Conservation (phyloP, 1,140 invertebrate genomes). For the Apis dorsata region DNA sequence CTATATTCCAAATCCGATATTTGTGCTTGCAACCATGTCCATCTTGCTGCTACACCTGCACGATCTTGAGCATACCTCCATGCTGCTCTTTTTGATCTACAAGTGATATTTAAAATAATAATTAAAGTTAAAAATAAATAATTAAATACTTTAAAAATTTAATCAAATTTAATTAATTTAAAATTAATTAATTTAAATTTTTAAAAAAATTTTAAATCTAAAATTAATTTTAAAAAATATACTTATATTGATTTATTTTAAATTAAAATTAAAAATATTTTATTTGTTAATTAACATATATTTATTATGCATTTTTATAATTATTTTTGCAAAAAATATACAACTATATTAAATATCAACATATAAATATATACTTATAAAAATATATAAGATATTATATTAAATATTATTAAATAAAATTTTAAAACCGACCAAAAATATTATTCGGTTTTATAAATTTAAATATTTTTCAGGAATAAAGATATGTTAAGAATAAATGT, state of each 20-base stretch:
- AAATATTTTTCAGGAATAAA: neutral
- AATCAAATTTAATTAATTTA: neutral
- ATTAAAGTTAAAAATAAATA: constrained; percentile 5
- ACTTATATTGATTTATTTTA: too few relatives aligned
- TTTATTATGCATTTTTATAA: constrained; percentile 3
- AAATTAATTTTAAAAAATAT: neutral
- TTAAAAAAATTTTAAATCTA: too few relatives aligned
- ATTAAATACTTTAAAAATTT: constrained; percentile 13
- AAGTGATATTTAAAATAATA: constrained; percentile 76
- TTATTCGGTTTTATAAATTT: constrained; percentile 26
- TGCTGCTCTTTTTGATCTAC: constrained; percentile 88
- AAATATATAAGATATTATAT: neutral
- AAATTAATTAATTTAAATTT: too few relatives aligned
- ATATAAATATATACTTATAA: too few relatives aligned
- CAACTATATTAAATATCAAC: neutral
- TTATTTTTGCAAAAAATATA: neutral
- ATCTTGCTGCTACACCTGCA: constrained; percentile 90
- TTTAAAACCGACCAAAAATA: constrained; percentile 35
- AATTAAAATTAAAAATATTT: too few relatives aligned
- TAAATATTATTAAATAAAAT: neutral
- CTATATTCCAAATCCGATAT: constrained; percentile 95
- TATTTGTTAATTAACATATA: neutral
- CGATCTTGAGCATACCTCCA: constrained; percentile 92
- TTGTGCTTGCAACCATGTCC: constrained; percentile 95
- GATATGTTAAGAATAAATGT: neutral